Evolutionary conservation across 2,888 invertebrate species (phyloP).

Genomic region (Pristionchus japonicus): DNA sequence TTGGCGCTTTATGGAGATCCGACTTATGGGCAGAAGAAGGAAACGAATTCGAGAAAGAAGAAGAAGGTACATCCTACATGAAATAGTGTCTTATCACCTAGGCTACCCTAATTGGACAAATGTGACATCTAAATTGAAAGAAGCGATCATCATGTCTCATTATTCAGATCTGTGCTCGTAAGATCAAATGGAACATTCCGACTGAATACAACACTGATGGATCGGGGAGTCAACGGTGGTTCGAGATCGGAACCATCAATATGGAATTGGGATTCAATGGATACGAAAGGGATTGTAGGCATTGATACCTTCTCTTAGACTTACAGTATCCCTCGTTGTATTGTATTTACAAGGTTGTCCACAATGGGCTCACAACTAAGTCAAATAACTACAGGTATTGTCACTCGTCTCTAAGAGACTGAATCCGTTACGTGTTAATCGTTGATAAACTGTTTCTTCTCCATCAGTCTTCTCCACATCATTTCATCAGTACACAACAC

Average conservation of each 20-base stretch:
- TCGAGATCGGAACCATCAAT: slow-evolving; percentile 35
- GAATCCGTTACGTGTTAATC: background rate
- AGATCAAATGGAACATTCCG: slow-evolving; percentile 38
- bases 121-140: too few species aligned
- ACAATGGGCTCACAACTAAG: background rate
- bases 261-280: slow-evolving; percentile 43
- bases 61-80: background rate
- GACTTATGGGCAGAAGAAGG: background rate
- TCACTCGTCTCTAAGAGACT: background rate
- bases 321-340: too few species aligned
- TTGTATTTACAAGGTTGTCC: background rate
- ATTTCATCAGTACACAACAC: background rate
- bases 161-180: slow-evolving; percentile 22
- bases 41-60: background rate
- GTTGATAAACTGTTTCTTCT: background rate
- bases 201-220: slow-evolving; percentile 39
- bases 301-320: background rate
- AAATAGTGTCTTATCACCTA: too few species aligned
- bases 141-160: too few species aligned
- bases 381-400: background rate
- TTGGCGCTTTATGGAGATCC: background rate
- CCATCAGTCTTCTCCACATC: background rate
- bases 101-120: too few species aligned
- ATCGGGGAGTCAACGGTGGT: slow-evolving; percentile 1
- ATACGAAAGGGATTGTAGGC: slow-evolving; percentile 45